Evolutionary conservation across 1,140 invertebrate genomes (phyloP), one percentile per base, ranked within the genome.

Genomic region (Lepidurus couesii): DNA sequence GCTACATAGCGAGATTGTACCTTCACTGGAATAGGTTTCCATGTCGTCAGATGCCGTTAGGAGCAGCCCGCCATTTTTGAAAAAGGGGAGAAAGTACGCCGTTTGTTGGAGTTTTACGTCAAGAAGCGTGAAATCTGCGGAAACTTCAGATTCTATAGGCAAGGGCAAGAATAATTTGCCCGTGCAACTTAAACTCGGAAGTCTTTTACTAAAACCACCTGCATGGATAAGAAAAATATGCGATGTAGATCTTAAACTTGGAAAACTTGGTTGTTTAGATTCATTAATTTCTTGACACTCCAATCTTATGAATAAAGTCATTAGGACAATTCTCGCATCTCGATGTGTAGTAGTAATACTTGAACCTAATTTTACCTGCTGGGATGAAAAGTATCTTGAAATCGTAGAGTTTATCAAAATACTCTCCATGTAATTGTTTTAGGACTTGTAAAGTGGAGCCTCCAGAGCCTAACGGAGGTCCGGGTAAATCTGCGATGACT

Each of bases 61-160:
- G 81, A 87, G 86, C n/a, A 87, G 81, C 7, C 87, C 87, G n/a
- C 85, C 82, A 47, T 79, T 79, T 7, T 81, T 80, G 84, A 87
- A 85, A 34, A 81, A 81, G 7, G 81, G 77, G n/a, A 86, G 76
- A 77, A 88, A 85, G 26, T 87, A 86, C 74, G 84, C 82, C 78
- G 85, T 87, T 75, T 84, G 81, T 8, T 86, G 86, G 26, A 87
- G 81, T 81, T 87, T 87, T 7, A 87, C 76, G 78, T 88, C 86
- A 9, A 88, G 79, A 83, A 87, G 21, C 84, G 75, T 85, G 84
- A 78, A 75, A 44, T 45, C 73, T 13, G 75, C 83, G 84, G 44
- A 83, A 77, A 6, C 65, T 75, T 1, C 78, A 44, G 44, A 80
- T 80, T 76, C 34, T 47, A 84, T 75, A 10, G 87, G 87, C 1